These are phyloP conservation scores for Pristiophorus japonicus DNA, from an alignment of 2,113 vertebrate species.

Conservation along the genomic window DNA sequence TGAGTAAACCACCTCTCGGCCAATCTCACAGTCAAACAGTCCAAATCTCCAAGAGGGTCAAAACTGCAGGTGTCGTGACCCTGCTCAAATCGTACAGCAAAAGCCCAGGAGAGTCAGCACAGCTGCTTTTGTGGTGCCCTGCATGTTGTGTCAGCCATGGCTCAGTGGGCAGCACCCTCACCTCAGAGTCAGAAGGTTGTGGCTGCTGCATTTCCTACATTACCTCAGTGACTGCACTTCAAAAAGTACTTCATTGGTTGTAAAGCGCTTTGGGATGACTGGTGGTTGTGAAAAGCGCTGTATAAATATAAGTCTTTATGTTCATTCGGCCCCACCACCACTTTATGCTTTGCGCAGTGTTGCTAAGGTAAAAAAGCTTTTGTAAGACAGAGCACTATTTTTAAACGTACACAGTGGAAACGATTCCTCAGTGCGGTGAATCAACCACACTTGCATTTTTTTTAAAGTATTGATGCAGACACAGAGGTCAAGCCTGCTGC, in stretches of 20 bases:
- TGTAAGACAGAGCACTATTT: neutral
- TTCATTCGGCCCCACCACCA: neutral
- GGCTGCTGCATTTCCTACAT: no score
- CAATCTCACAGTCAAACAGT: neutral
- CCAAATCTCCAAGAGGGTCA: neutral
- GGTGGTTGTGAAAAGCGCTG: no score
- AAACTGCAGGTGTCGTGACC: neutral
- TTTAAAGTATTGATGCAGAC: neutral
- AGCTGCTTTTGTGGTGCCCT: neutral
- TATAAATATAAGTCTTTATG: no score
- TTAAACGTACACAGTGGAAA: neutral
- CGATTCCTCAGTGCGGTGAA: neutral
- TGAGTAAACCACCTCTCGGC: neutral
- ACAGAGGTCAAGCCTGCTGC: neutral
- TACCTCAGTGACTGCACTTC: no score
- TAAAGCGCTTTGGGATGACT: no score
- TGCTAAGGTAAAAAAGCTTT: neutral
- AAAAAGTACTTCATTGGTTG: no score
- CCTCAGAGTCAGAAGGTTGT: no score
- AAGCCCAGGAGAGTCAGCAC: neutral
- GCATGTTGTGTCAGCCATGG: neutral
- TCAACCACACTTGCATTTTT: neutral
- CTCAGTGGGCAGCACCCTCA: no score
- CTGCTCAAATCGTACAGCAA: neutral
- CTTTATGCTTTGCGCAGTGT: neutral